These are phyloP conservation scores for Astreopora myriophthalma DNA, from an alignment of 64 coral and sea anemone species.

Conservation along the genomic window DNA sequence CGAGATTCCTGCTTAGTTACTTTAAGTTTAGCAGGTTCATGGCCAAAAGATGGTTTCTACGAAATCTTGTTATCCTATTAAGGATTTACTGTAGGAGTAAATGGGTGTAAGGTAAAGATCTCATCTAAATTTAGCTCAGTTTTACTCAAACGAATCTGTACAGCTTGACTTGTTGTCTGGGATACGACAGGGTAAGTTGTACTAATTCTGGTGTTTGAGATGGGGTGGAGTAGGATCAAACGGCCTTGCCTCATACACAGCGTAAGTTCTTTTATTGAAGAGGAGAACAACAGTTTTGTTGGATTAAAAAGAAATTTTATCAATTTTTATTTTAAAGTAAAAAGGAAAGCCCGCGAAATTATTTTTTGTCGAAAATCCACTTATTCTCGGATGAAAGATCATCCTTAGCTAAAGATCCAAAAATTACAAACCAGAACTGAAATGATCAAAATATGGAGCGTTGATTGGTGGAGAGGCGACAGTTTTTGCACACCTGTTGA, in stretches of 20 bases:
- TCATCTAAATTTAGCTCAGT: not conserved
- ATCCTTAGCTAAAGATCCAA: slow-evolving; percentile 79
- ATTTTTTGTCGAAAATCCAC: not conserved
- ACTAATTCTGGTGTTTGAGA: not conserved
- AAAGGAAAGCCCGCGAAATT: slow-evolving; percentile 15
- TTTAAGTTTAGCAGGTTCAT: not conserved
- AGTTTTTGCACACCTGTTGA: slow-evolving; percentile 76
- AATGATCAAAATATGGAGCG: slow-evolving; percentile 46
- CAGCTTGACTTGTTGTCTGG: slow-evolving; percentile 7
- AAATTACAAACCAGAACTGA: slow-evolving; percentile 81
- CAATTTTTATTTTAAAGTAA: not conserved
- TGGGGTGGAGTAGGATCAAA: not conserved
- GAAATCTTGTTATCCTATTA: no score
- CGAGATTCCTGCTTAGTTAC: not conserved
- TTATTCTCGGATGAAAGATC: slow-evolving; percentile 43
- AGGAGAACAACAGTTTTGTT: not conserved
- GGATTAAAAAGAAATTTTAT: not conserved
- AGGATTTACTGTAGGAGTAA: not conserved
- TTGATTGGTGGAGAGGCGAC: slow-evolving; percentile 81
- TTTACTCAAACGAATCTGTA: not conserved
- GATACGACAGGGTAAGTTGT: not conserved
- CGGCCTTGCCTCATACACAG: not conserved
- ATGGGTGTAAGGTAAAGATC: not conserved
- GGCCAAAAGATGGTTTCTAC: not conserved
- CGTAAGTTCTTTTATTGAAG: not conserved